Evolutionary conservation across 2,113 vertebrate genomes (phyloP).

Genomic region (Microtus montanus): DNA sequence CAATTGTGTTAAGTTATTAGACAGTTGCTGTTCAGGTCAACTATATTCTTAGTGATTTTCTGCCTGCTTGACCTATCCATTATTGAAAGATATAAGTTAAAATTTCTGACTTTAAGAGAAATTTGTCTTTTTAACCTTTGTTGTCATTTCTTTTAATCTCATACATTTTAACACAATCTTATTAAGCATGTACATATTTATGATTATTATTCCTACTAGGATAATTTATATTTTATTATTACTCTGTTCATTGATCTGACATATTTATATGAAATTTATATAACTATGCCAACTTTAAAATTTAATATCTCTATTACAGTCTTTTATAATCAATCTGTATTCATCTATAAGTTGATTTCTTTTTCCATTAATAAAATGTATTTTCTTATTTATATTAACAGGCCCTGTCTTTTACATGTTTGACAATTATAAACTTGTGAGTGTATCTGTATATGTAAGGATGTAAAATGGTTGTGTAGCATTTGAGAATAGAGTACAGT

Average conservation of each 20-base stretch:
- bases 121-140: neutral
- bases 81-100: neutral
- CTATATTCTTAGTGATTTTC: conserved; percentile 40
- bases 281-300: neutral
- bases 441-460: neutral
- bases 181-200: neutral
- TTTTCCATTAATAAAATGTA: neutral
- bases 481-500: neutral
- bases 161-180: neutral
- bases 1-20: conserved; percentile 31
- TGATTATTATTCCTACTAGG: neutral
- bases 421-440: neutral
- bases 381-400: neutral
- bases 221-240: neutral
- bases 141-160: neutral
- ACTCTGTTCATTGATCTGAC: neutral
- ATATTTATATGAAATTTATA: neutral
- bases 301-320: neutral
- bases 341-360: neutral
- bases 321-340: neutral
- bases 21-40: neutral
- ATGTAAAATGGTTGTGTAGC: neutral
- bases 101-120: neutral
- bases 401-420: neutral
- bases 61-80: conserved; percentile 34